Percentiles rank a stretch among this genome's conserved stretches.
Evolutionary conservation across 2,888 invertebrate genomes (phyloP).

Genomic region (Plagiodera versicolora): DNA sequence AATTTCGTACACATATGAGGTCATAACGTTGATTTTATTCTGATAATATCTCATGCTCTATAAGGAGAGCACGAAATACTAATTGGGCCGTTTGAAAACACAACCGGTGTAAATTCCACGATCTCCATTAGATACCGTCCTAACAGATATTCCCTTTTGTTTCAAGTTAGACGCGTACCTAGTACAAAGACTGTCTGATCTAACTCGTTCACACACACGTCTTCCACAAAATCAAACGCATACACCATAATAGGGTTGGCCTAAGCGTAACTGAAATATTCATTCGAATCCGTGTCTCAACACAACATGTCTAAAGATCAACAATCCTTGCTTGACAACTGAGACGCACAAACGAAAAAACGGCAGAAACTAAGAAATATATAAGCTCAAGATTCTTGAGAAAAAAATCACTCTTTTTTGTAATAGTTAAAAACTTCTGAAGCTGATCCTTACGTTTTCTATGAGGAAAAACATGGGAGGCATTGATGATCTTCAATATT

Average conservation of each 20-base stretch:
- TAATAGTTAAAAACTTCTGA: no score
- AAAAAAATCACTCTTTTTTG: no score
- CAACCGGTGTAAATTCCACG: conserved; percentile 44
- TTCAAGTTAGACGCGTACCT: conserved; percentile 41
- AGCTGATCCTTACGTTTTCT: no score
- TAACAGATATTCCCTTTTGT: conserved; percentile 39
- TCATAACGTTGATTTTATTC: conserved; percentile 27
- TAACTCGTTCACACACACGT: conserved; percentile 17
- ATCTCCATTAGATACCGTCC: conserved; percentile 43
- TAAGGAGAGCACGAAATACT: conserved; percentile 36
- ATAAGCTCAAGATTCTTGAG: no score
- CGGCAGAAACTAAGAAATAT: no score
- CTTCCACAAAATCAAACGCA: background rate
- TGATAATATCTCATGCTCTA: conserved; percentile 28
- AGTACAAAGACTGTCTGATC: conserved; percentile 33
- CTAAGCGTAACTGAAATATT: no score
- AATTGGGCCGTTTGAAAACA: conserved; percentile 39
- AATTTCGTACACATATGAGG: conserved; percentile 17
- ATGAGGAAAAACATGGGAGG: no score
- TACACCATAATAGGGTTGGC: background rate
- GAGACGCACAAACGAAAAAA: no score
- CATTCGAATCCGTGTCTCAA: no score
- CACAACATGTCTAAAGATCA: no score
- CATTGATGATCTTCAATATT: no score
- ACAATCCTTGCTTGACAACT: no score